These are phyloP conservation scores for Tribolium freemani DNA, from an alignment of 2,888 invertebrate genomes.

Conservation along the genomic window DNA sequence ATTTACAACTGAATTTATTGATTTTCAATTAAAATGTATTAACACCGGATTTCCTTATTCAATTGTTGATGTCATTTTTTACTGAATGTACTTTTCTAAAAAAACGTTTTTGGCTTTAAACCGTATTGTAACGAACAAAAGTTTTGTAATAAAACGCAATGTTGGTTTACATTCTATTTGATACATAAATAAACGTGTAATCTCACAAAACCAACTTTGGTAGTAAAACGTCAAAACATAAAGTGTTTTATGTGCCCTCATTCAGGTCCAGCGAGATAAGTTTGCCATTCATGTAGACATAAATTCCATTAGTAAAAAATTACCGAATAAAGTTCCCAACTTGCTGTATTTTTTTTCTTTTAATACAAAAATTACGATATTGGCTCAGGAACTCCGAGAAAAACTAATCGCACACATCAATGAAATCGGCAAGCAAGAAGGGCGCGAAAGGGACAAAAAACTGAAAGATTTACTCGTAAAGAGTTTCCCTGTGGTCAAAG, in stretches of 20 bases:
- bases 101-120: too few relatives aligned
- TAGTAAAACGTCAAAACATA: not conserved
- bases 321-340: not conserved
- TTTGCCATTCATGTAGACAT: not conserved
- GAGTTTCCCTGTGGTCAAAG: slow-evolving; percentile 94
- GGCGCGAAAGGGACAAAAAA: slow-evolving; percentile 83
- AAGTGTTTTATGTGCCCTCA: slow-evolving; percentile 2
- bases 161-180: not conserved
- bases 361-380: not conserved
- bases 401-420: slow-evolving; percentile 85
- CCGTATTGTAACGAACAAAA: not conserved
- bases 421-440: slow-evolving; percentile 83
- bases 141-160: not conserved
- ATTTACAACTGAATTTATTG: too few relatives aligned
- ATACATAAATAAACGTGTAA: not conserved
- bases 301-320: not conserved
- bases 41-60: too few relatives aligned
- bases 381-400: slow-evolving; percentile 74
- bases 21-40: too few relatives aligned
- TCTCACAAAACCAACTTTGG: not conserved
- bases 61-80: too few relatives aligned
- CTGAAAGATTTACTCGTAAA: slow-evolving; percentile 91
- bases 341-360: not conserved
- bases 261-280: not conserved
- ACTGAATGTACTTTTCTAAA: too few relatives aligned